Base-by-base conservation (phyloP, 2,113 vertebrate species). In the Dipodomys spectabilis region DNA sequence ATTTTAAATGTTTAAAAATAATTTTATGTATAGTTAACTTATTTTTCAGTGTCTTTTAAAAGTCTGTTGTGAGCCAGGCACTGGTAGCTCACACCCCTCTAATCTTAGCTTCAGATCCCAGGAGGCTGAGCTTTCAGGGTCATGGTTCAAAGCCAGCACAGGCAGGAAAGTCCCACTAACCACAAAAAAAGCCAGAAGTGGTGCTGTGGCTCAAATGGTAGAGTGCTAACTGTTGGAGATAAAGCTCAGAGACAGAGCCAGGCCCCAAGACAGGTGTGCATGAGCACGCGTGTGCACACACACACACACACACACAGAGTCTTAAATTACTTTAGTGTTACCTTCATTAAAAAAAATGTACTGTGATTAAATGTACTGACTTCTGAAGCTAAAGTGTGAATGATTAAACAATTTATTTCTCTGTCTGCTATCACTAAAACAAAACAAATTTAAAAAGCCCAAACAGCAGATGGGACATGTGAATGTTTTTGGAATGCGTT, bases 311-410 rank as follows among this genome's bases (percentile, higher is more conserved):
- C n/a, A 69, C 2, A 15, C 30, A 28, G 12, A 22, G 30, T n/a
- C n/a, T 8, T 69, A 19, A 19, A 49, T 49, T 69, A 11, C 39
- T 68, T 30, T 22, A 82, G 35, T 82, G 65, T n/a, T 69, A 53
- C 67, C 30, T 84, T 44, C 69, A 60, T 82, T 8, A 2, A 78
- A 2, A 78, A 90, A 78, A 81, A 88, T 65, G 35, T 16, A 45
- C 0, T 87, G 1, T 85, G 32, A 77, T 86, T 82, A 90, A 71
- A 67, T 71, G 84, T 28, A 16, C 11, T 90, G 67, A 77, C 44
- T n/a, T 95, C n/a, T 87, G 32, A 95, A 96, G 89, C 74, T 64
- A 22, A 82, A 3, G 35, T 86, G 13, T 91, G 89, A 82, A 27
- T 95, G 30, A 79, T 94, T 91, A 92, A 91, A 45, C 4, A 49